Base-by-base conservation (phyloP, 2,888 invertebrate species). In the Chrysolina haemoptera region DNA sequence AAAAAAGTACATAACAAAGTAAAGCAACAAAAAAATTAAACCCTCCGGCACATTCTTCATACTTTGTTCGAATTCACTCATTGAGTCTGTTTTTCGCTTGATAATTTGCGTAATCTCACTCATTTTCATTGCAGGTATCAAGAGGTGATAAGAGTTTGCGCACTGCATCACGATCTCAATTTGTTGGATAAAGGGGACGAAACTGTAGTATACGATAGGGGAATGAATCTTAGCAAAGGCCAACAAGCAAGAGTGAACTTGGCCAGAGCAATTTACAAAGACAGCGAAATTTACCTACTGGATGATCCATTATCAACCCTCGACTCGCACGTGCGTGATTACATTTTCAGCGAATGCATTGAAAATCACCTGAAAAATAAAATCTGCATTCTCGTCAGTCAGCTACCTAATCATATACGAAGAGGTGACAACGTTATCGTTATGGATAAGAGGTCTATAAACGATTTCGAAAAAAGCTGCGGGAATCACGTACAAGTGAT, bases 281-380 rank as follows among this genome's bases (percentile, higher is more conserved):
- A 95, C 70, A 92, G 95, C 0, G 95, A 96, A 76, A 93, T 96
- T 76, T 97, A 96, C 85, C 88, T 97, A 6, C 88, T 97, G 63
- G 97, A 97, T 86, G 97, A 97, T 88, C 96, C 96, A 0, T 89
- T 97, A 20, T 93, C 95, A 78, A 96, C 96, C 0, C 95, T 97
- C n/a, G 97, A 97, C 88, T 91, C 95, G 0, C 94, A 94, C 41
- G 96, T 97, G 3, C 95, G 95, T 1, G 91, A 94, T 0, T 94
- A 95, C 87, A 90, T 97, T 80, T 97, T 96, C 88, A 94, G 96
- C 84, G 91, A 93, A 84, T 95, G 94, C 82, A 90, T 95, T 65
- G 89, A 83, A 59, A 78, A 90, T 14, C 91, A 91, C 81, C 88
- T 95, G 78, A 89, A 90, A 9, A 89, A 91, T 76, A 92, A 93